A percentile compares a stretch with the other conserved stretches of the same genome.
Evolutionary conservation across 2,113 vertebrate species (phyloP).

Genomic region (Strigops habroptila): DNA sequence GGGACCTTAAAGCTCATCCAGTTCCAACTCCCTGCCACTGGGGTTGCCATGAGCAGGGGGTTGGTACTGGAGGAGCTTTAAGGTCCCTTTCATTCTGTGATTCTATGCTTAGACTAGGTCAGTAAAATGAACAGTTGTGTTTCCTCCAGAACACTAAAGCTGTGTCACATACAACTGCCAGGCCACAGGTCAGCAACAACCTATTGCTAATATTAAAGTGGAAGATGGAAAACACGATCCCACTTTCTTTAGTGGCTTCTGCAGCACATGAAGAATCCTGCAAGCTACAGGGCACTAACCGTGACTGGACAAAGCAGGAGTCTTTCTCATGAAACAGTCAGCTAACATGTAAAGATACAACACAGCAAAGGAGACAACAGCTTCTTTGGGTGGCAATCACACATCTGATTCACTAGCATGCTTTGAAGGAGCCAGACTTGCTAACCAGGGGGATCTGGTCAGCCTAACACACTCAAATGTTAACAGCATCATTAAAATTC

Average conservation of each 20-base stretch:
- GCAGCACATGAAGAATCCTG: neutral
- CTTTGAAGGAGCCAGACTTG: neutral
- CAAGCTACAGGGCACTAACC: neutral
- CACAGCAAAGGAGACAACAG: neutral
- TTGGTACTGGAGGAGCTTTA: rapidly evolving
- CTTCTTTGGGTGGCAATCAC: neutral
- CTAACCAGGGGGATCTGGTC: neutral
- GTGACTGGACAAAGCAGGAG: neutral
- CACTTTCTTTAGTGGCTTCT: neutral
- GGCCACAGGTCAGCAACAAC: neutral
- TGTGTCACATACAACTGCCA: neutral
- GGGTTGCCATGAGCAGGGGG: too few relatives aligned
- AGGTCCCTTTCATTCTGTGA: neutral
- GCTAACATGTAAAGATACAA: neutral
- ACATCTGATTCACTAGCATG: too few relatives aligned
- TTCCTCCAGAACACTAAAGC: neutral
- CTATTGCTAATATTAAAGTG: rapidly evolving
- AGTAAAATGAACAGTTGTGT: neutral
- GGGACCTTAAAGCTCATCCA: neutral
- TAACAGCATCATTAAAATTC: neutral
- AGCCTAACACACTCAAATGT: rapidly evolving
- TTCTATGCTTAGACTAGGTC: neutral
- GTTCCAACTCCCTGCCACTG: neutral
- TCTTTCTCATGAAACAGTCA: neutral
- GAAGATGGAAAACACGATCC: neutral